phyloP scores from a whole-genome alignment of 2,888 invertebrate species.

The Chirona hameri region DNA sequence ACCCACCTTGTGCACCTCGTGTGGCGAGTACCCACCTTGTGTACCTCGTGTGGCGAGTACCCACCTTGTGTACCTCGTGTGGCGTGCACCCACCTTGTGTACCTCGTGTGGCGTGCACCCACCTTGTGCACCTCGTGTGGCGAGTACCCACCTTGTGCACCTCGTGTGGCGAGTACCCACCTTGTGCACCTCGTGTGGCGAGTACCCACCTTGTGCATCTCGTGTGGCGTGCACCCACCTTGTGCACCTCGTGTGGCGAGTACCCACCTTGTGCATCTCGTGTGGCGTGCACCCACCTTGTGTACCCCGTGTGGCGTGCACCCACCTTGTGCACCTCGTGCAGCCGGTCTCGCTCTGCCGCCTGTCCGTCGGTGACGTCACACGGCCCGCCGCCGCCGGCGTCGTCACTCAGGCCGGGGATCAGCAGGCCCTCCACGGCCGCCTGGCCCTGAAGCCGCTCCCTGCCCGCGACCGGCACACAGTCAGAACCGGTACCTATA shows the following conservation, averaged over 20 bases:
- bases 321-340: conserved; percentile 22
- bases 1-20: too few species aligned
- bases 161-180: background rate
- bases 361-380: background rate
- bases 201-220: too few species aligned
- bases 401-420: background rate
- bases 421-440: background rate
- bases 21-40: background rate
- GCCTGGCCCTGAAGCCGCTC: conserved; percentile 22
- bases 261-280: too few species aligned
- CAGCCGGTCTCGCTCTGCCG: background rate
- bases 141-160: too few species aligned
- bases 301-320: background rate
- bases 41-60: background rate
- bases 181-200: conserved; percentile 2
- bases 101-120: background rate
- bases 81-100: background rate
- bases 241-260: background rate
- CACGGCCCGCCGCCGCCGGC: background rate
- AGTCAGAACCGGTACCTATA: background rate
- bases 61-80: too few species aligned
- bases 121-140: conserved; percentile 9
- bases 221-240: background rate
- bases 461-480: background rate
- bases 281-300: background rate